Percentiles rank a stretch among this genome's conserved stretches.
These are phyloP conservation scores for Meleagris gallopavo DNA, from an alignment of 2,113 vertebrate genomes.

Conservation along the genomic window DNA sequence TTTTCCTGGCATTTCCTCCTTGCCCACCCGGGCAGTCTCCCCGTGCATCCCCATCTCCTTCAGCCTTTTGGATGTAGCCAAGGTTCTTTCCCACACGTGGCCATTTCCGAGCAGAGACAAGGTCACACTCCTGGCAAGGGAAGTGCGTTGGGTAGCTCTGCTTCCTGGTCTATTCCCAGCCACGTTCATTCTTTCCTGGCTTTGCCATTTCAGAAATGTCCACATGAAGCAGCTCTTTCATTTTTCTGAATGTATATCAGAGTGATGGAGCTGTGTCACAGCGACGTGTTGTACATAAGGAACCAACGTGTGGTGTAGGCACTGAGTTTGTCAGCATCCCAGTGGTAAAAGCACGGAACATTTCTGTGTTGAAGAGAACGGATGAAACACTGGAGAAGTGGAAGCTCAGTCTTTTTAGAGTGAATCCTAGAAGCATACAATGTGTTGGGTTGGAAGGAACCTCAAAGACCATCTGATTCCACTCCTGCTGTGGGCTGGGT, in stretches of 20 bases:
- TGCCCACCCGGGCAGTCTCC: not conserved
- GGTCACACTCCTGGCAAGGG: not conserved
- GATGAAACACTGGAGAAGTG: not conserved
- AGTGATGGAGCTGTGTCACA: fast-evolving
- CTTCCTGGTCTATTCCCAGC: conserved; percentile 43
- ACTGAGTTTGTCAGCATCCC: not conserved
- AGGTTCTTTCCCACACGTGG: not conserved
- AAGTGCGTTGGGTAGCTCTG: not conserved
- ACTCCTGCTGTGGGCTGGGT: no score
- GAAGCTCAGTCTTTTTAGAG: not conserved
- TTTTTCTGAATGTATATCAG: not conserved
- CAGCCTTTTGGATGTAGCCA: not conserved
- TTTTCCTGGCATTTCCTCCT: not conserved
- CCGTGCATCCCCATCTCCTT: not conserved
- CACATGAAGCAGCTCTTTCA: fast-evolving
- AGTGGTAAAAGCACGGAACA: not conserved
- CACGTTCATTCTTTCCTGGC: not conserved
- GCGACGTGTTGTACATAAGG: fast-evolving
- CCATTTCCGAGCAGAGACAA: conserved; percentile 29
- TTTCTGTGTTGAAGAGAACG: not conserved
- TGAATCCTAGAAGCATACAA: no score
- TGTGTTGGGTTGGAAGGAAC: no score
- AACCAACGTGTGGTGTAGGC: fast-evolving
- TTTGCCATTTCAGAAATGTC: not conserved
- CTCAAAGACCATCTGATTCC: no score